Percentiles rank a stretch among this genome's conserved stretches.
phyloP scores from a whole-genome alignment of 2,113 vertebrate genomes.

The Hemicordylus capensis region DNA sequence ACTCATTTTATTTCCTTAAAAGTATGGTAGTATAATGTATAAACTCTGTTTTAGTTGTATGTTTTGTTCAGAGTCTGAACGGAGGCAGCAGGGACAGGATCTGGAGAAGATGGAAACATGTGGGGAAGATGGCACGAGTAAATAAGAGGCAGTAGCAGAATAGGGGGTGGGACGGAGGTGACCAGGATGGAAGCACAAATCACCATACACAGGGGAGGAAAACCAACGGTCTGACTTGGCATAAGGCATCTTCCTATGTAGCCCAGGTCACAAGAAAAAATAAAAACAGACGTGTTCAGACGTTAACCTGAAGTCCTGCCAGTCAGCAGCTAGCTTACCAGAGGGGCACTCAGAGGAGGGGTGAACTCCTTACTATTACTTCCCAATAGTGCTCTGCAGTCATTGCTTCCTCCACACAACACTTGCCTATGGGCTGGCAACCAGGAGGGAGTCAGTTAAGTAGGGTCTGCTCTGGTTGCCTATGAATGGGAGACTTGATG shows the following conservation, averaged over 20 bases:
- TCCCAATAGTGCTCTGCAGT: background rate
- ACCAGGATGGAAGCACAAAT: background rate
- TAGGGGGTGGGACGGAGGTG: no score
- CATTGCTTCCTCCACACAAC: background rate
- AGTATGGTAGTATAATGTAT: background rate
- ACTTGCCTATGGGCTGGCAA: background rate
- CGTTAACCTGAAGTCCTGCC: background rate
- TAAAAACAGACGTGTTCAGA: background rate
- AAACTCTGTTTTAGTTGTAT: background rate
- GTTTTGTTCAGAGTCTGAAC: background rate
- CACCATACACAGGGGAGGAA: no score
- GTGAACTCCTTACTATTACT: no score
- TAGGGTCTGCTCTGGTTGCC: no score
- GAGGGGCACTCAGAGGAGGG: background rate
- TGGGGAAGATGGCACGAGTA: background rate
- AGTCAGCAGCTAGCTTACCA: background rate
- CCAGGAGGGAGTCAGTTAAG: background rate
- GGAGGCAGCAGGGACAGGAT: background rate
- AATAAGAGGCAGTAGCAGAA: background rate
- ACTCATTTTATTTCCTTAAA: background rate
- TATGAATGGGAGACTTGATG: no score
- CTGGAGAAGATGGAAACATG: background rate
- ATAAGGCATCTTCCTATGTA: background rate
- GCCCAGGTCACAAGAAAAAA: background rate
- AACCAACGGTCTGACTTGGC: background rate